Evolutionary conservation across 2,888 invertebrate genomes (phyloP).

Genomic region (Andrena haemorrhoa): DNA sequence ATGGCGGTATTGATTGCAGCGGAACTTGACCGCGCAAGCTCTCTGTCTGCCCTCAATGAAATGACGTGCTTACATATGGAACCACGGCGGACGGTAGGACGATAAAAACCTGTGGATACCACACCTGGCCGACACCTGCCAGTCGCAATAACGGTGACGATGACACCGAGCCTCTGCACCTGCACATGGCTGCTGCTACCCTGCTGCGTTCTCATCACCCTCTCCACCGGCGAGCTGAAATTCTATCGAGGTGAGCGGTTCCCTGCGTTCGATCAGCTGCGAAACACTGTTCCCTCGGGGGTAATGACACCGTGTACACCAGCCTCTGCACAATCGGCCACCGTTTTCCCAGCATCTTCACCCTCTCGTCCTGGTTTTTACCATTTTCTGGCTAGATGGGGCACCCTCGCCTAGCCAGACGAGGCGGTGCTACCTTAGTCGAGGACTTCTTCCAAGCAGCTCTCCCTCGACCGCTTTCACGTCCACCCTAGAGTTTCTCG

Average conservation of each 20-base stretch:
- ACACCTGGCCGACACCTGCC: slow-evolving; percentile 64
- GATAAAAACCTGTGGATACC: slow-evolving; percentile 67
- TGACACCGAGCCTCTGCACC: slow-evolving; percentile 65
- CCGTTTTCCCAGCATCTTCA: background rate
- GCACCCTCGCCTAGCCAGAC: background rate
- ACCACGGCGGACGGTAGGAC: slow-evolving; percentile 62
- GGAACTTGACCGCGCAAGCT: slow-evolving; percentile 80
- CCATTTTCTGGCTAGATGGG: background rate
- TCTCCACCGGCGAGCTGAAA: slow-evolving; percentile 78
- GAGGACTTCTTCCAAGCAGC: background rate
- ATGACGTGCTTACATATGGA: slow-evolving; percentile 81
- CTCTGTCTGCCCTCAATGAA: slow-evolving; percentile 76
- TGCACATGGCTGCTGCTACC: slow-evolving; percentile 70
- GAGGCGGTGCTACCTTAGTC: too few relatives aligned
- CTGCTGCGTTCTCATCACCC: slow-evolving; percentile 72
- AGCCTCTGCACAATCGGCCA: background rate
- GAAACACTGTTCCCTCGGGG: slow-evolving; percentile 49
- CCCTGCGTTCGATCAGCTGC: slow-evolving; percentile 2
- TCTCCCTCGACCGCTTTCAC: background rate
- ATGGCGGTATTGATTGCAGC: slow-evolving; percentile 74
- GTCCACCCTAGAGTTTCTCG: too few relatives aligned
- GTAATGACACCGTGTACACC: slow-evolving; percentile 56
- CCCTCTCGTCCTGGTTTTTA: background rate
- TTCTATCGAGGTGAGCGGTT: slow-evolving; percentile 79
- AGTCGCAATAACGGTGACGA: slow-evolving; percentile 58